These are phyloP conservation scores for Ceratotherium simum DNA, from an alignment of 2,113 vertebrate species.

Conservation along the genomic window DNA sequence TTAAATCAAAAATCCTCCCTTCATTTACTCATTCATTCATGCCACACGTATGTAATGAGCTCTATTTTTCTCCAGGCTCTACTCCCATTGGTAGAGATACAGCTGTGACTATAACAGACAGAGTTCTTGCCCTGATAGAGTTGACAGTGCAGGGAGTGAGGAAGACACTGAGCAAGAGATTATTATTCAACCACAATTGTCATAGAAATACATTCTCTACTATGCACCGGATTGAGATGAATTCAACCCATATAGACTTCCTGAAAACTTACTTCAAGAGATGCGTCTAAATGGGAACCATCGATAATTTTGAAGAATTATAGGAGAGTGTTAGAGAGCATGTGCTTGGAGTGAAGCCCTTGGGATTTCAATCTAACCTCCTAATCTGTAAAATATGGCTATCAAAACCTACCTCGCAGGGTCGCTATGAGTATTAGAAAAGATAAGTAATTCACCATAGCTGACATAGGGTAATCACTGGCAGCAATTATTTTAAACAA, in stretches of 20 bases:
- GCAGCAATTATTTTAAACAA: too few species aligned
- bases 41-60: too few species aligned
- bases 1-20: neutral
- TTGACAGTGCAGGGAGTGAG: neutral
- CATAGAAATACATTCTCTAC: neutral
- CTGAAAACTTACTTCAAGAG: neutral
- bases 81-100: neutral
- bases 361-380: neutral
- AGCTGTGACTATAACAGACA: neutral
- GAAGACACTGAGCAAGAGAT: neutral
- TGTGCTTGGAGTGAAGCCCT: too few species aligned
- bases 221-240: too few species aligned
- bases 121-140: neutral
- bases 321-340: neutral
- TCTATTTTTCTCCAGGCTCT: neutral
- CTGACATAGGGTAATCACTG: rapidly evolving
- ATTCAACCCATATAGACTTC: neutral
- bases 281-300: too few species aligned
- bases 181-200: neutral
- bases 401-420: neutral
- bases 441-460: too few species aligned
- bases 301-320: neutral
- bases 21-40: neutral
- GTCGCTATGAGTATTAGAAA: neutral
- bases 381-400: neutral